Evolutionary conservation across 1,140 invertebrate species (phyloP).

Genomic region (Leptopilina boulardi): DNA sequence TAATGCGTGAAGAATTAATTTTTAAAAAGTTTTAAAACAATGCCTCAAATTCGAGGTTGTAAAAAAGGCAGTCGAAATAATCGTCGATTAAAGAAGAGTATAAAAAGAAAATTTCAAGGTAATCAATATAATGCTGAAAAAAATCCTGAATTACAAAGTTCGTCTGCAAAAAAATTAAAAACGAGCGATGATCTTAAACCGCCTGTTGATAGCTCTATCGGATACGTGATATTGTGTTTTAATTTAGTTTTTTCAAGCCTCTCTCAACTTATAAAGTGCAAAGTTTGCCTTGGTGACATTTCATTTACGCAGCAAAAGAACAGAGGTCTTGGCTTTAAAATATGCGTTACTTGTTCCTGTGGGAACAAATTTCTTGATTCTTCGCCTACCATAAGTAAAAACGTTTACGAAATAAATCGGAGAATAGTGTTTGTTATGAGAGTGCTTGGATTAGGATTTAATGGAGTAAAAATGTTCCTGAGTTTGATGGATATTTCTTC

Average conservation of each 20-base stretch:
- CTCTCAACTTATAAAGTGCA: slow-evolving; percentile 27
- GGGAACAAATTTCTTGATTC: slow-evolving; percentile 16
- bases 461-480: slow-evolving; percentile 2
- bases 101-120: too few relatives aligned
- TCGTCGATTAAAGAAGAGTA: too few relatives aligned
- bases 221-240: slow-evolving; percentile 16
- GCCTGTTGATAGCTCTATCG: background rate
- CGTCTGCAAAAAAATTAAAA: slow-evolving; percentile 19
- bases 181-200: background rate
- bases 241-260: slow-evolving; percentile 14
- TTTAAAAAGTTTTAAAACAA: too few relatives aligned
- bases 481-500: slow-evolving; percentile 31
- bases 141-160: background rate
- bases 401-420: slow-evolving; percentile 34
- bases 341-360: background rate
- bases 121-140: background rate
- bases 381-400: background rate
- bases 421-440: slow-evolving; percentile 30
- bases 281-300: slow-evolving; percentile 30
- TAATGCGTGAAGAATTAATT: too few relatives aligned
- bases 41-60: too few relatives aligned
- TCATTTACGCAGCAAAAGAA: slow-evolving; percentile 17
- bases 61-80: too few relatives aligned
- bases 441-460: background rate
- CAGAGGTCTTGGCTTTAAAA: slow-evolving; percentile 15